Conservation (phyloP, 2,797 vertebrate genomes). For the Tragelaphus oryx region DNA sequence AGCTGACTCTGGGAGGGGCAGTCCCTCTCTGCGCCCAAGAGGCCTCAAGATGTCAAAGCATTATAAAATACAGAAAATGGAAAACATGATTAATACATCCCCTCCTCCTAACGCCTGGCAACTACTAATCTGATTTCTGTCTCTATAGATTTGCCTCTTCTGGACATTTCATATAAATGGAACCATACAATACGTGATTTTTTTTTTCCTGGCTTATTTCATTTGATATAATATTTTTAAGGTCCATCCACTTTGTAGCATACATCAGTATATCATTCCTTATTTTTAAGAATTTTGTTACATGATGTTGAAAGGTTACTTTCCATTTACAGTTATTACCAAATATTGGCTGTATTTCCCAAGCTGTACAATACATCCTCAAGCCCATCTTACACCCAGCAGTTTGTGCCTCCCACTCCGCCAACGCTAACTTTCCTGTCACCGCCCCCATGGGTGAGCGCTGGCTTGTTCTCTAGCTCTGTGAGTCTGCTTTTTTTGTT, state of each 20-base stretch:
- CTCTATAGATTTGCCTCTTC: not conserved
- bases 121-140: not conserved
- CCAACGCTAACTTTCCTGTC: not conserved
- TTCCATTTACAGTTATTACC: not conserved
- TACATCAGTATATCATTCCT: rapidly evolving
- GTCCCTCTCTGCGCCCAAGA: not conserved
- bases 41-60: not conserved
- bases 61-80: not conserved
- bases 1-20: not conserved
- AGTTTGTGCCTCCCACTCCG: too few relatives aligned
- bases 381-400: not conserved
- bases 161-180: not conserved
- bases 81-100: too few relatives aligned
- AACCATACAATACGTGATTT: rapidly evolving
- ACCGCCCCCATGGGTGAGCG: not conserved
- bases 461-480: not conserved
- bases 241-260: rapidly evolving
- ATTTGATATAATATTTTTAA: too few relatives aligned
- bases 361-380: not conserved
- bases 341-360: not conserved
- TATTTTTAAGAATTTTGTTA: not conserved
- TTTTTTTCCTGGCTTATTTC: not conserved
- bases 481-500: not conserved
- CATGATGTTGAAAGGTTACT: not conserved
- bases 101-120: not conserved